phyloP scores from a whole-genome alignment of 2,113 vertebrate species.

The Microcebus ravelobensis region DNA sequence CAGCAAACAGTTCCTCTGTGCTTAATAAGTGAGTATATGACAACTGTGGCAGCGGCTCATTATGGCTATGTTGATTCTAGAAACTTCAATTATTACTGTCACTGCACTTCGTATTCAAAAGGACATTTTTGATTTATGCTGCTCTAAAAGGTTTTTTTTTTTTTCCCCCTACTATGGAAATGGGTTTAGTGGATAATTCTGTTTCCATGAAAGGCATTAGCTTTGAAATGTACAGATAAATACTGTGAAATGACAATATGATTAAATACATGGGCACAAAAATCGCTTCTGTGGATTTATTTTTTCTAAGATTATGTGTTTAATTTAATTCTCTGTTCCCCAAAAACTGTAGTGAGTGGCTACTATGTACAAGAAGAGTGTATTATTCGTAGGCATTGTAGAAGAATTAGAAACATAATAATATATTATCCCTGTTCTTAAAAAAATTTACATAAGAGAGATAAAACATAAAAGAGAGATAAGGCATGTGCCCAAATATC shows the following conservation, averaged over 20 bases:
- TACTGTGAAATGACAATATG: conserved; percentile 34
- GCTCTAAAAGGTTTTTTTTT: conserved; percentile 1
- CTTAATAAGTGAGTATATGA: conserved; percentile 51
- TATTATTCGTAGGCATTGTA: not conserved
- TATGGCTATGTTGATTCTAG: not conserved
- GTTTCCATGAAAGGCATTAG: conserved; percentile 29
- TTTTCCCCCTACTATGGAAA: not conserved
- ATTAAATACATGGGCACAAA: conserved; percentile 29
- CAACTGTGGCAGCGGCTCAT: conserved; percentile 39
- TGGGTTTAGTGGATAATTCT: conserved; percentile 33
- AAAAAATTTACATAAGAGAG: not conserved
- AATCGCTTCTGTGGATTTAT: not conserved
- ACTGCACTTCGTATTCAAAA: conserved; percentile 46
- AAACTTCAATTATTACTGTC: conserved; percentile 65
- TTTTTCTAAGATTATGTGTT: not conserved
- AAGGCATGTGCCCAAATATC: not conserved
- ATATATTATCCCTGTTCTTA: not conserved
- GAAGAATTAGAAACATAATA: not conserved
- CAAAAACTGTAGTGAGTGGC: not conserved
- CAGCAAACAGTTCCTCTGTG: conserved; percentile 64
- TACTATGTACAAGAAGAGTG: not conserved
- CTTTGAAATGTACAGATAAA: conserved; percentile 58
- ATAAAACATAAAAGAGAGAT: not conserved
- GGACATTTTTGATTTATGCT: conserved; percentile 68
- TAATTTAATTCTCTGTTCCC: not conserved